These are phyloP conservation scores for Odontesthes bonariensis DNA, from an alignment of 2,113 vertebrate genomes.

Conservation along the genomic window DNA sequence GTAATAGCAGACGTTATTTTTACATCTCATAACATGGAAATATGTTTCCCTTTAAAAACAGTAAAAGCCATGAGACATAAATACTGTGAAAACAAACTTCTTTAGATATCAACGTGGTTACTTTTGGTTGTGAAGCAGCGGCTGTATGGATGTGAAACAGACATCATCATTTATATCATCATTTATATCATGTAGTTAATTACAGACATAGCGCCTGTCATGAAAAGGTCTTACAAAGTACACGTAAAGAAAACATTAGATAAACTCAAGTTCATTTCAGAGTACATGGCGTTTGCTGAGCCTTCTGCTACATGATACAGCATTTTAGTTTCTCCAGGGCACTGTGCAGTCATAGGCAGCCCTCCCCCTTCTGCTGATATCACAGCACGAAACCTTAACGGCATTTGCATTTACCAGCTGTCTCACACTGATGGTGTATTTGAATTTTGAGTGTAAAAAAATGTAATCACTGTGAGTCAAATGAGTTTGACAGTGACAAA, in stretches of 20 bases:
- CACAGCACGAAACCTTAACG: neutral
- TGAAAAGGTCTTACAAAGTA: neutral
- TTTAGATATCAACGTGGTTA: too few relatives aligned
- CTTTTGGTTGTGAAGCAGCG: neutral
- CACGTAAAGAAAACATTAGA: slow-evolving; percentile 1
- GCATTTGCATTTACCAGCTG: too few relatives aligned
- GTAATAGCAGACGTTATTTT: too few relatives aligned
- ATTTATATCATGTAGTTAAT: too few relatives aligned
- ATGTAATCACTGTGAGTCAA: neutral
- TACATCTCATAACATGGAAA: too few relatives aligned
- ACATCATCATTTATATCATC: too few relatives aligned
- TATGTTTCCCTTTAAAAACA: too few relatives aligned
- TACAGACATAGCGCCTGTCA: neutral
- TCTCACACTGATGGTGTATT: neutral
- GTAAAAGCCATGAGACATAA: too few relatives aligned
- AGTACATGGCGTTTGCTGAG: too few relatives aligned
- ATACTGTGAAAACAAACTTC: too few relatives aligned
- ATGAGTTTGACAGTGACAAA: too few relatives aligned
- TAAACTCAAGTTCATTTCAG: slow-evolving; percentile 3
- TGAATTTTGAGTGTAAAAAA: slow-evolving; percentile 10
- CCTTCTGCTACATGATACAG: neutral
- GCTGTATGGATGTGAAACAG: neutral
- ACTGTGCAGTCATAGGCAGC: neutral
- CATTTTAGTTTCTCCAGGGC: neutral
- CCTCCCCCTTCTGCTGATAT: slow-evolving; percentile 7